Percentiles rank a stretch among this genome's conserved stretches.
These are phyloP conservation scores for Monopterus albus DNA, from an alignment of 2,113 vertebrate genomes.

Conservation along the genomic window DNA sequence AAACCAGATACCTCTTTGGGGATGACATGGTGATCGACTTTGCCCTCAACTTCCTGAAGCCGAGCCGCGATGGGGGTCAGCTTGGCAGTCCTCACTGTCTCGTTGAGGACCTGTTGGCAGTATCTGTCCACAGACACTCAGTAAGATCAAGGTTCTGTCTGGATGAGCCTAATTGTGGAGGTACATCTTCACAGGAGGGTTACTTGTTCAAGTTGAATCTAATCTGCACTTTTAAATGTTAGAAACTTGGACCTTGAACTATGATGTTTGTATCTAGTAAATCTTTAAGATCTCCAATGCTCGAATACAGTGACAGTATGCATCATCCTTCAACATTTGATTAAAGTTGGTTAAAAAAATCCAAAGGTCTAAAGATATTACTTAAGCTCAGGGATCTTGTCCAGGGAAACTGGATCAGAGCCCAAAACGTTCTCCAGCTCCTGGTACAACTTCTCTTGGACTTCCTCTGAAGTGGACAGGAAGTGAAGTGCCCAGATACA, in stretches of 20 bases:
- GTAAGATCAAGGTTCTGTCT: too few relatives aligned
- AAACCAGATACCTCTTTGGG: slow-evolving; percentile 89
- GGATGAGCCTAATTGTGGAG: too few relatives aligned
- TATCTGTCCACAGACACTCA: slow-evolving; percentile 84
- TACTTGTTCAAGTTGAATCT: neutral
- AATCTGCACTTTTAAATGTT: too few relatives aligned
- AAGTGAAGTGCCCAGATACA: slow-evolving; percentile 97
- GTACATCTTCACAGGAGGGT: neutral
- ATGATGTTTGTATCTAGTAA: too few relatives aligned
- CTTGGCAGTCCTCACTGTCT: slow-evolving; percentile 93
- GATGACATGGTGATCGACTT: slow-evolving; percentile 89
- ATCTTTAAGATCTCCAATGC: neutral
- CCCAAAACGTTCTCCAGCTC: slow-evolving; percentile 89
- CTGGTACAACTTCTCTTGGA: slow-evolving; percentile 90
- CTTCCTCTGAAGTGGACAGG: slow-evolving; percentile 88
- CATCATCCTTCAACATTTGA: neutral
- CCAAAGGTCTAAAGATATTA: slow-evolving; percentile 61
- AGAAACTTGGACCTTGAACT: slow-evolving; percentile 1
- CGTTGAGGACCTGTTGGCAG: slow-evolving; percentile 92
- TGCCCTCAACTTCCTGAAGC: slow-evolving; percentile 94
- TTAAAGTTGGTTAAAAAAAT: too few relatives aligned
- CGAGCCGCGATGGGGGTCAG: slow-evolving; percentile 92
- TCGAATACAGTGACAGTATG: neutral
- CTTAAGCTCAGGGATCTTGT: slow-evolving; percentile 93
- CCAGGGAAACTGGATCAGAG: slow-evolving; percentile 86